phyloP scores from a whole-genome alignment of 2,888 invertebrate genomes.

The Scaptomyza parva region DNA sequence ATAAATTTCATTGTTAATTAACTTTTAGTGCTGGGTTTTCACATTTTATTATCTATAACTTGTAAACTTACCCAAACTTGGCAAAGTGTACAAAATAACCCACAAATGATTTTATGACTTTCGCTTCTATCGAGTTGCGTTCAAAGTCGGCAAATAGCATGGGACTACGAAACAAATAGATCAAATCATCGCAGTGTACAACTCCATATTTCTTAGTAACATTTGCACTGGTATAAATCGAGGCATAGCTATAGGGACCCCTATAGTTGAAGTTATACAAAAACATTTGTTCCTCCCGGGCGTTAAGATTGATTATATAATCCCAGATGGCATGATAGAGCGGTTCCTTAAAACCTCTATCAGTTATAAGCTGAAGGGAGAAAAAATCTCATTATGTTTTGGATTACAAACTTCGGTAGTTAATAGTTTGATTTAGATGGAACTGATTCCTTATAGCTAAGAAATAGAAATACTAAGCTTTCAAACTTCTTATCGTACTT shows the following conservation, averaged over 20 bases:
- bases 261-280: constrained; percentile 85
- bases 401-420: background rate
- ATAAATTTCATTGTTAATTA: background rate
- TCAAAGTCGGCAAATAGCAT: constrained; percentile 83
- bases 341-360: constrained; percentile 85
- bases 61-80: constrained; percentile 83
- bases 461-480: too few species aligned
- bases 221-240: constrained; percentile 83
- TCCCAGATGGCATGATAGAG: constrained; percentile 82
- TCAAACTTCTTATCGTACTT: constrained; percentile 31
- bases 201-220: constrained; percentile 78
- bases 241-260: constrained; percentile 85
- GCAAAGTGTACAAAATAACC: constrained; percentile 86
- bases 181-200: constrained; percentile 86
- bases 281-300: constrained; percentile 83
- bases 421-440: background rate
- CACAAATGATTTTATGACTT: constrained; percentile 83
- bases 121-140: constrained; percentile 78
- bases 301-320: constrained; percentile 62
- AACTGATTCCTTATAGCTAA: background rate
- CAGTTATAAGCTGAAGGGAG: constrained; percentile 84
- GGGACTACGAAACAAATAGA: constrained; percentile 86
- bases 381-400: background rate
- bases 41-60: background rate
- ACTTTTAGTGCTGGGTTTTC: background rate